phyloP scores from a whole-genome alignment of 2,113 vertebrate genomes.

The Alligator mississippiensis region DNA sequence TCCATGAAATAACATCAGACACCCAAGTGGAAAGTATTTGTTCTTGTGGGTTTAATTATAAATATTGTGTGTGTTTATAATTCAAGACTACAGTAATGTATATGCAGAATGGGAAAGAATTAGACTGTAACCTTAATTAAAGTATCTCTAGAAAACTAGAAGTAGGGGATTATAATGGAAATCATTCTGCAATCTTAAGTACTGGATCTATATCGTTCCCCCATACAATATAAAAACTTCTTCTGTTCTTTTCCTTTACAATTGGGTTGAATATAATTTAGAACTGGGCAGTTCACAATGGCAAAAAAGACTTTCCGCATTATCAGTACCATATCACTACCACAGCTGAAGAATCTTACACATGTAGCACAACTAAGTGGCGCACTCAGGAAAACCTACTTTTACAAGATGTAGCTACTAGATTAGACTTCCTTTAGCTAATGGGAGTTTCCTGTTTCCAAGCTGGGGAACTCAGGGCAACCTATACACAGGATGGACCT shows the following conservation, averaged over 20 bases:
- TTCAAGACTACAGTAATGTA: neutral
- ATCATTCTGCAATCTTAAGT: neutral
- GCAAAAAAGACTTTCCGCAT: neutral
- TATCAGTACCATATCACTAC: neutral
- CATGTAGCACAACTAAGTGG: neutral
- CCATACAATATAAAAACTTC: neutral
- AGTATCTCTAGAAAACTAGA: neutral
- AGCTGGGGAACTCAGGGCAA: too few relatives aligned
- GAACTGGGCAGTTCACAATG: neutral
- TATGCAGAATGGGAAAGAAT: neutral
- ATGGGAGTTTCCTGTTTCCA: neutral
- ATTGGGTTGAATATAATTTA: neutral
- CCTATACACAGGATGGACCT: too few relatives aligned
- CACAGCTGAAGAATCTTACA: neutral
- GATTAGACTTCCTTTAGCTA: conserved; percentile 7
- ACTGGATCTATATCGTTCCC: neutral
- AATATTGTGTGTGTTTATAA: neutral
- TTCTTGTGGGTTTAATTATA: neutral
- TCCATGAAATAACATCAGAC: neutral
- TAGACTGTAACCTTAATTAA: neutral
- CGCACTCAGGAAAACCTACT: neutral
- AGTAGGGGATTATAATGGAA: neutral
- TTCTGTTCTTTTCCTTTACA: neutral
- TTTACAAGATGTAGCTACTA: too few relatives aligned
- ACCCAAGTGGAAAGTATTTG: neutral